Conservation (phyloP, 2,113 vertebrate species). For the Rissa tridactyla region DNA sequence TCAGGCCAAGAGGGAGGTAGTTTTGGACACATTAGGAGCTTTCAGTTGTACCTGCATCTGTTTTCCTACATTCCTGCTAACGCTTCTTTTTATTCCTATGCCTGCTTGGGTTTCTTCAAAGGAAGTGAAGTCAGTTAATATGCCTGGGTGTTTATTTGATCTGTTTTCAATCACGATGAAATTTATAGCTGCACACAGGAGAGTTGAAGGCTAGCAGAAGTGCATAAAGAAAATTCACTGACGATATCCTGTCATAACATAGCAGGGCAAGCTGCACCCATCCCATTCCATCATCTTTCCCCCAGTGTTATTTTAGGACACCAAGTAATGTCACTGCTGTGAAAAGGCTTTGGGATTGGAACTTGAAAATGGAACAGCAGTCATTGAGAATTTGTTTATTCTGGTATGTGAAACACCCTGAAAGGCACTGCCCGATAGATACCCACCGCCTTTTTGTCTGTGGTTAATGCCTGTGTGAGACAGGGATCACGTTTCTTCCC, state of each 20-base stretch:
- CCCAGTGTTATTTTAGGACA: not conserved
- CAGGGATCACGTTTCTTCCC: not conserved
- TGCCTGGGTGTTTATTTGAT: not conserved
- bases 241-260: not conserved
- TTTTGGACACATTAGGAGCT: not conserved
- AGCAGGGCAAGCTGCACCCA: not conserved
- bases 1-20: not conserved
- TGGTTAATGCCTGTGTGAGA: not conserved
- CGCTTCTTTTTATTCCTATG: not conserved
- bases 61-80: not conserved
- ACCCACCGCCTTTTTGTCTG: not conserved
- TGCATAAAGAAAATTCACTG: not conserved
- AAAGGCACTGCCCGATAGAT: not conserved
- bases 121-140: not conserved
- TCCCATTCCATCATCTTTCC: not conserved
- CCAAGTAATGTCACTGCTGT: not conserved
- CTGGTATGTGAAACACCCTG: not conserved
- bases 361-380: not conserved
- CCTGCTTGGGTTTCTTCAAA: not conserved
- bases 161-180: not conserved
- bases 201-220: not conserved
- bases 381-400: not conserved
- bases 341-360: not conserved
- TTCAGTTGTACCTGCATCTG: not conserved
- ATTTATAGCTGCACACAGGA: not conserved